These are phyloP conservation scores for Automeris io DNA, from an alignment of 2,888 invertebrate genomes.

Conservation along the genomic window DNA sequence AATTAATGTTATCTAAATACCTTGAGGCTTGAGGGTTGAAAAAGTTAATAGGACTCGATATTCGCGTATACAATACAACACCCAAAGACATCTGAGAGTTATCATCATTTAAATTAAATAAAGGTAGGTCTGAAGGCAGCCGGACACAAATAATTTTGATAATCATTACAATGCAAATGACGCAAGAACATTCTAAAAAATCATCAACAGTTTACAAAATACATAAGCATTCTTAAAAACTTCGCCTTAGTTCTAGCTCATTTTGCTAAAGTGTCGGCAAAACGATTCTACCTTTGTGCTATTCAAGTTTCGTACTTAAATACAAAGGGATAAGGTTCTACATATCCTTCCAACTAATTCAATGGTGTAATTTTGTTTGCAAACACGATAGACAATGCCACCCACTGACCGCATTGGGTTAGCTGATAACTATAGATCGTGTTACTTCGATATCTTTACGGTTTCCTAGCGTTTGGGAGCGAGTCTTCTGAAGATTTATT, in stretches of 20 bases:
- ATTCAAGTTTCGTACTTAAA: not conserved
- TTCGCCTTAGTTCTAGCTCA: not conserved
- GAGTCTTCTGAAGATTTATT: too few species aligned
- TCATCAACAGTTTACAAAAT: not conserved
- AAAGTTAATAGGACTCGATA: too few species aligned
- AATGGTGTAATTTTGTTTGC: slow-evolving; percentile 18
- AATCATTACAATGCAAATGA: too few species aligned
- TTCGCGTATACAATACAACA: too few species aligned
- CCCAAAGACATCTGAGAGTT: too few species aligned
- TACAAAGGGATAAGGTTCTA: not conserved
- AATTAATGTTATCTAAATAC: too few species aligned
- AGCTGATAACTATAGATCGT: not conserved
- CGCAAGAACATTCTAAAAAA: not conserved
- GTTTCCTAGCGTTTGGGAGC: too few species aligned
- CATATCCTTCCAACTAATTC: too few species aligned
- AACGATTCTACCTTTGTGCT: not conserved
- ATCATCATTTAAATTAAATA: too few species aligned
- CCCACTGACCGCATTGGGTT: slow-evolving; percentile 6
- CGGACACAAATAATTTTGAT: too few species aligned
- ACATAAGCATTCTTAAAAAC: not conserved
- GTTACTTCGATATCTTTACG: not conserved
- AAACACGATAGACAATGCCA: slow-evolving; percentile 29
- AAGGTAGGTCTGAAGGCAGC: too few species aligned
- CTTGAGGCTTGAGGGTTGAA: too few species aligned
- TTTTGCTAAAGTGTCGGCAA: not conserved